These are phyloP conservation scores for Crenichthys baileyi DNA, from an alignment of 2,797 vertebrate genomes.

Conservation along the genomic window DNA sequence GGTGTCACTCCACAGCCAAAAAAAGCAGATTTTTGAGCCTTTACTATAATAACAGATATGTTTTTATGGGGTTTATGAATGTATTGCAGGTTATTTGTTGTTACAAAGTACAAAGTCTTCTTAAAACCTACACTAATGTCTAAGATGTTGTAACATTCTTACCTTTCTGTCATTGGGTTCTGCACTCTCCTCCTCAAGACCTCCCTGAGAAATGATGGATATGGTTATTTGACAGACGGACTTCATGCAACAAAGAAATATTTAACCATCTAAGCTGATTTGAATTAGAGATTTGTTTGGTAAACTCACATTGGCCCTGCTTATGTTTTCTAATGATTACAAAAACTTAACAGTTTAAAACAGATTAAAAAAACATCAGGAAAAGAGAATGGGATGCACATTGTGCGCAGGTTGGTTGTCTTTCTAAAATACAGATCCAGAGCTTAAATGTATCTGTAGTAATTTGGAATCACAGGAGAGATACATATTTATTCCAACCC, in stretches of 20 bases:
- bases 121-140: not conserved
- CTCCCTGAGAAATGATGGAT: slow-evolving; percentile 81
- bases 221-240: not conserved
- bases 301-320: not conserved
- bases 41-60: too few relatives aligned
- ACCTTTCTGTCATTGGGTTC: slow-evolving; percentile 96
- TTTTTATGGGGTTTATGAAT: not conserved
- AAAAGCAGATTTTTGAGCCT: too few relatives aligned
- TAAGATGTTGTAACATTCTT: slow-evolving; percentile 48
- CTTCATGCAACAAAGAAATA: not conserved
- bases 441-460: not conserved
- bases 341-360: not conserved
- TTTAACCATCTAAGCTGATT: not conserved
- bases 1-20: too few relatives aligned
- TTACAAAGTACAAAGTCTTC: too few relatives aligned
- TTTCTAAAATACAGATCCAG: not conserved
- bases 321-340: not conserved
- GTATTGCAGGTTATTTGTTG: not conserved
- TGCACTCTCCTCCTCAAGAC: slow-evolving; percentile 86
- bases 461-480: not conserved
- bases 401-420: not conserved
- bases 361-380: not conserved
- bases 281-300: not conserved
- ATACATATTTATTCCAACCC: not conserved
- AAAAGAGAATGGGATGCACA: not conserved